A percentile compares a stretch with the other conserved stretches of the same genome.
Evolutionary conservation across 2,888 invertebrate genomes (phyloP).

Genomic region (Mimachlamys varia): DNA sequence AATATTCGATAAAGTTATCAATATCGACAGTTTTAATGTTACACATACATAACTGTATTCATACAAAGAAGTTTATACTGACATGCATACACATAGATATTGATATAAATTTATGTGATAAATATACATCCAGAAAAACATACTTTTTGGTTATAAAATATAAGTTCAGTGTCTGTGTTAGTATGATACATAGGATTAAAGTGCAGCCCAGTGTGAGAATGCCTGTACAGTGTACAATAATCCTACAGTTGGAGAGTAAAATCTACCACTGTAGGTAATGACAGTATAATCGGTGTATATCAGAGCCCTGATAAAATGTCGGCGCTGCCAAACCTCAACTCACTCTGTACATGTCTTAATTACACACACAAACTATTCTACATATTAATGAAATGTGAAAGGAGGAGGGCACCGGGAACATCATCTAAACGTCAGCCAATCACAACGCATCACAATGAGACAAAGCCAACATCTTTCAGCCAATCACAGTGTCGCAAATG

Average conservation of each 20-base stretch:
- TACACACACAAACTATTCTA: background rate
- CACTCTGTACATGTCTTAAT: background rate
- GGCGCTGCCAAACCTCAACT: background rate
- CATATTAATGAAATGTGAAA: conserved; percentile 10
- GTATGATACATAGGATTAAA: background rate
- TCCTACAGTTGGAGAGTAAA: background rate
- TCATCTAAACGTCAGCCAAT: conserved; percentile 61
- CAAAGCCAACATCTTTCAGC: conserved; percentile 47
- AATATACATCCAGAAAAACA: background rate
- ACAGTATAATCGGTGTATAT: background rate
- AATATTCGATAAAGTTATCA: background rate
- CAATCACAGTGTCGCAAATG: conserved; percentile 53
- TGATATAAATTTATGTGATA: background rate
- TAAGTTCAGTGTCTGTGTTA: background rate
- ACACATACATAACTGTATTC: background rate
- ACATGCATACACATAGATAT: too few relatives aligned
- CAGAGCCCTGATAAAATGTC: background rate
- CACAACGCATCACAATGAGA: conserved; percentile 57
- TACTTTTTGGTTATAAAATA: background rate
- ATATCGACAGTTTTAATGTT: background rate
- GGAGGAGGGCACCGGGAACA: background rate
- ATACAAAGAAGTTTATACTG: too few relatives aligned
- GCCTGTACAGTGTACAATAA: background rate
- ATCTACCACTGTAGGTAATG: background rate
- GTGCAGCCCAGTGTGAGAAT: background rate